Evolutionary conservation across 2,888 invertebrate genomes (phyloP).

Genomic region (Terebella lapidaria): DNA sequence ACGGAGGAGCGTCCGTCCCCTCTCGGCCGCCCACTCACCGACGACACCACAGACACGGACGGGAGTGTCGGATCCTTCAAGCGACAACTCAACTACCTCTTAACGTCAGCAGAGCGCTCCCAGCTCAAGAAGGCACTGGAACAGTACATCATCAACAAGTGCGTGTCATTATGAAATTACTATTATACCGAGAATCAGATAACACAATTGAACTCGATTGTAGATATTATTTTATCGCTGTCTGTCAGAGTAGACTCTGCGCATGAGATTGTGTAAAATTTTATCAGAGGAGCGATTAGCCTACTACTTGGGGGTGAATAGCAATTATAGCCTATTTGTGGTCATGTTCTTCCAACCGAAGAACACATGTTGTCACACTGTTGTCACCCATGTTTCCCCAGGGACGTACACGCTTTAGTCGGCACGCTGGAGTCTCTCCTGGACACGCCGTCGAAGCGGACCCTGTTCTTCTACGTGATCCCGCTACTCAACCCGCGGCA

Average conservation of each 20-base stretch:
- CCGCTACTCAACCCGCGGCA: constrained; percentile 39
- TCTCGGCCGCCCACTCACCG: not conserved
- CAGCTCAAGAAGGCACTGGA: constrained; percentile 42
- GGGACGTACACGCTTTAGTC: constrained; percentile 39
- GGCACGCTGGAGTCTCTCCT: constrained; percentile 39
- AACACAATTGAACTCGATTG: too few relatives aligned
- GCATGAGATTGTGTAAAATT: too few relatives aligned
- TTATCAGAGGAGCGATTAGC: too few relatives aligned
- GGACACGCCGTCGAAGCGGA: constrained; percentile 49
- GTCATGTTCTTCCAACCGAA: too few relatives aligned
- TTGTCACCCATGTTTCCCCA: constrained; percentile 13
- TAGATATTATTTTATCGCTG: too few relatives aligned
- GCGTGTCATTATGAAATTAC: not conserved
- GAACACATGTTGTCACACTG: too few relatives aligned
- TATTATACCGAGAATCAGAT: too few relatives aligned
- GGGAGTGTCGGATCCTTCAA: constrained; percentile 19
- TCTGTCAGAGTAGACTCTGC: too few relatives aligned
- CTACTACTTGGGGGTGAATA: too few relatives aligned
- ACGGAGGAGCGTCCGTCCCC: too few relatives aligned
- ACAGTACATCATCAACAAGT: constrained; percentile 10
- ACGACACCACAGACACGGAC: not conserved
- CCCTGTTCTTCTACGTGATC: constrained; percentile 46
- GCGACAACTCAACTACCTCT: constrained; percentile 37
- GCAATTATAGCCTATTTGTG: too few relatives aligned
- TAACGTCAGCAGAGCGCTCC: constrained; percentile 44